Percentiles rank a stretch among this genome's conserved stretches.
Conservation (phyloP, 2,797 vertebrate species). For the Champsocephalus esox region DNA sequence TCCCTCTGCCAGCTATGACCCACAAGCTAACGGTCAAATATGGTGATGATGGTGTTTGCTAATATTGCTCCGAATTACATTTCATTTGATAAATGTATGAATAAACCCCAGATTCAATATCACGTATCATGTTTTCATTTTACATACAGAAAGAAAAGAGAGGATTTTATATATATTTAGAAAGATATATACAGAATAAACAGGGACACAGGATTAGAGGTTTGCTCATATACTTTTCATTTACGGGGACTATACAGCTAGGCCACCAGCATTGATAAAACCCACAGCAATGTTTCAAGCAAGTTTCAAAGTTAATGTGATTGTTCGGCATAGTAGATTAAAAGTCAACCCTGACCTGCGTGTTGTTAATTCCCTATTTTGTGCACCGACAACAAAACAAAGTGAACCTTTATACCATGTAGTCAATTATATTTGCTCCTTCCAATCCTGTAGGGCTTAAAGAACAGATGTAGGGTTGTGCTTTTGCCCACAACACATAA, state of each 20-base stretch:
- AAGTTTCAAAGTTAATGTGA: slow-evolving; percentile 48
- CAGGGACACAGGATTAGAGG: neutral
- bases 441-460: slow-evolving; percentile 40
- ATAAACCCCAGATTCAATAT: neutral
- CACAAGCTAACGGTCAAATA: neutral
- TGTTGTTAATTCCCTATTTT: slow-evolving; percentile 50
- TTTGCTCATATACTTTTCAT: neutral
- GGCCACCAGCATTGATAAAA: slow-evolving; percentile 1
- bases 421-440: slow-evolving; percentile 66
- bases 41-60: neutral
- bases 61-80: neutral
- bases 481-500: slow-evolving; percentile 7
- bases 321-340: slow-evolving; percentile 58
- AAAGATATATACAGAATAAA: neutral
- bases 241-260: neutral
- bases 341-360: slow-evolving; percentile 59
- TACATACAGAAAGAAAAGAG: neutral
- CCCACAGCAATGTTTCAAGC: slow-evolving; percentile 13
- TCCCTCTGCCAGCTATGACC: slow-evolving; percentile 18
- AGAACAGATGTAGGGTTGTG: slow-evolving; percentile 51
- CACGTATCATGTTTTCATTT: neutral
- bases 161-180: neutral
- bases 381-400: slow-evolving; percentile 45
- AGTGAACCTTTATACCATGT: slow-evolving; percentile 48
- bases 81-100: slow-evolving; percentile 3